These are phyloP conservation scores for Aspidapion aeneum DNA, from an alignment of 2,888 invertebrate genomes.

Conservation along the genomic window DNA sequence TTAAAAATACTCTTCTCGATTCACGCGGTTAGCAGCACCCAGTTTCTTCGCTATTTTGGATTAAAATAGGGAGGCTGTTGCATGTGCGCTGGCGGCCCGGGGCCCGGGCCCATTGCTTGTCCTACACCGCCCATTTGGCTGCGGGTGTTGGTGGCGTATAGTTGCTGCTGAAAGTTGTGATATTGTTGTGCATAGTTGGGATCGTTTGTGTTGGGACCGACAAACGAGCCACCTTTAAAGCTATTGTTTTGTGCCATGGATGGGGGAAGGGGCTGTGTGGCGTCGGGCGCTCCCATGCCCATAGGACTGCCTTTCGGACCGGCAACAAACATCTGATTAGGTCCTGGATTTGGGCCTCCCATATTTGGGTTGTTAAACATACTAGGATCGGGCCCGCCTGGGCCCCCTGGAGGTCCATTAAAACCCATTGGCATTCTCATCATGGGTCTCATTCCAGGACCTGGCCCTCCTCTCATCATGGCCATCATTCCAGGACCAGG, in stretches of 20 bases:
- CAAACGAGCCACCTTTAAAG: constrained; percentile 77
- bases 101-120: constrained; percentile 51
- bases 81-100: constrained; percentile 46
- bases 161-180: constrained; percentile 93
- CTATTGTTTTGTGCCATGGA: constrained; percentile 71
- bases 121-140: constrained; percentile 53
- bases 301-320: constrained; percentile 57
- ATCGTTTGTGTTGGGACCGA: constrained; percentile 82
- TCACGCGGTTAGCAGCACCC: constrained; percentile 45
- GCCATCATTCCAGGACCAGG: constrained; percentile 47
- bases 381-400: constrained; percentile 39
- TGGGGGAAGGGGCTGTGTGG: constrained; percentile 72
- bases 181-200: constrained; percentile 93
- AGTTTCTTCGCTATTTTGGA: constrained; percentile 45
- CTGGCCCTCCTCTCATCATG: constrained; percentile 39
- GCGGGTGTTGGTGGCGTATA: constrained; percentile 83
- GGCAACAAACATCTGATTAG: constrained; percentile 56
- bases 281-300: constrained; percentile 56
- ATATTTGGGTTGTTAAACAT: constrained; percentile 47
- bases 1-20: constrained; percentile 44
- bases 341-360: constrained; percentile 17
- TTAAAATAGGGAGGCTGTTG: constrained; percentile 50
- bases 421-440: constrained; percentile 33
- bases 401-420: constrained; percentile 27
- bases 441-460: constrained; percentile 41